Conservation (phyloP, 1,140 invertebrate genomes). For the Drosophila ironensis region DNA sequence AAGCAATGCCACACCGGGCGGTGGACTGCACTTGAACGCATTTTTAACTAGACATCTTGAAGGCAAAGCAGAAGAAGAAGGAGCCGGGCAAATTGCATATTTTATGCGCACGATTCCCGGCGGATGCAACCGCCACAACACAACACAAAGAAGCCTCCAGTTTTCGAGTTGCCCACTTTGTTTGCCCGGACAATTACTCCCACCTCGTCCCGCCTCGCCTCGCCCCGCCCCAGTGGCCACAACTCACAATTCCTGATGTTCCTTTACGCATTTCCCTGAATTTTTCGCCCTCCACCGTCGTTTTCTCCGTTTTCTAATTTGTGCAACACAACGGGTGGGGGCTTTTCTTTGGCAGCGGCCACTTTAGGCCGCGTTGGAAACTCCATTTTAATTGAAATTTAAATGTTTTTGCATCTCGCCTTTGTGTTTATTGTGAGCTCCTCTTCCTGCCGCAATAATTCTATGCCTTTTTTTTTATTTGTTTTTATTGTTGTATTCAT, state of each 20-base stretch:
- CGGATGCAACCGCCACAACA: conserved; percentile 18
- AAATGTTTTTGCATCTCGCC: conserved; percentile 74
- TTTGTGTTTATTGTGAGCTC: conserved; percentile 61
- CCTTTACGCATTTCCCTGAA: conserved; percentile 47
- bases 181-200: conserved; percentile 61
- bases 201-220: conserved; percentile 10
- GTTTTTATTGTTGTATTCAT: conserved; percentile 15
- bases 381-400: conserved; percentile 76
- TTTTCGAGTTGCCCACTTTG: conserved; percentile 48
- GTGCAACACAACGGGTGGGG: conserved; percentile 30
- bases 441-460: conserved; percentile 22
- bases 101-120: conserved; percentile 29
- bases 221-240: neutral
- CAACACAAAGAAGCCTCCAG: conserved; percentile 16
- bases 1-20: neutral
- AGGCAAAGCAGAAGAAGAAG: conserved; percentile 4
- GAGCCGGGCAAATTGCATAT: conserved; percentile 46
- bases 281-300: conserved; percentile 38
- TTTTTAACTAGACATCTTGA: conserved; percentile 25
- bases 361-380: conserved; percentile 56
- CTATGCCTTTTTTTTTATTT: conserved; percentile 28
- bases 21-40: conserved; percentile 24
- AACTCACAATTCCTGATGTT: conserved; percentile 30
- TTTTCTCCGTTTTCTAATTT: conserved; percentile 75
- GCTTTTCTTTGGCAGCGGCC: conserved; percentile 26